Evolutionary conservation across 2,888 invertebrate species (phyloP), one percentile per base, ranked within the genome.

Genomic region (Dastarcus helophoroides): DNA sequence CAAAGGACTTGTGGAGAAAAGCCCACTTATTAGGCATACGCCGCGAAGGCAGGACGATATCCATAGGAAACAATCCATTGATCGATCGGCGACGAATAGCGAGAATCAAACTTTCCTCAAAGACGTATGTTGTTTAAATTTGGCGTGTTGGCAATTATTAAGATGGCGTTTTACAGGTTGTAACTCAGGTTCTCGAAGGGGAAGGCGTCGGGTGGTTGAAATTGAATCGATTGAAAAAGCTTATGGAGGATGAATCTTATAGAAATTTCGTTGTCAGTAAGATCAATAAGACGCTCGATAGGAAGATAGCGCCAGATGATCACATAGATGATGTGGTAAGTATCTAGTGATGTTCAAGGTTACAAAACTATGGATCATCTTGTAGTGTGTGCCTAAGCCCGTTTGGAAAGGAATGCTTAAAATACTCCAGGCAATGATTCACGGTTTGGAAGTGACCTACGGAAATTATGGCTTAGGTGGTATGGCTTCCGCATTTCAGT

Each of bases 171-270:
- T 52, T 51, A 3, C 51, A 82, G 77, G 69, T 88, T 29, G 75
- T 88, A 1, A 79, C 73, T 52, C 80, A 79, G 58, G 88, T 91
- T 2, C 58, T 90, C 32, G 81, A 84, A 38, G 94, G 94, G 3
- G 90, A 93, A 62, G 91, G 93, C 0, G 86, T 99, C 1, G 93
- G 95, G 10, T 97, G 97, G 91, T 68, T 98, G 26, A 93, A 95
- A 57, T 65, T 93, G 10, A 90, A 86, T 53, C 73, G 93, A 13
- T 68, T 95, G 28, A 88, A 86, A 56, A 94, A 93, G 53, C 65
- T 99, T 14, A 93, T 99, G 90, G 97, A 98, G 58, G 97, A 99
- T 60, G 98, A 99, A 63, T 94, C 89, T 26, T 93, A 97, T 61
- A 73, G 98, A 17, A 94, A 91, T 56, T 79, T 98, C 64, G 88